Evolutionary conservation across 2,797 vertebrate genomes (phyloP).

Genomic region (Enteromius mattozi): DNA sequence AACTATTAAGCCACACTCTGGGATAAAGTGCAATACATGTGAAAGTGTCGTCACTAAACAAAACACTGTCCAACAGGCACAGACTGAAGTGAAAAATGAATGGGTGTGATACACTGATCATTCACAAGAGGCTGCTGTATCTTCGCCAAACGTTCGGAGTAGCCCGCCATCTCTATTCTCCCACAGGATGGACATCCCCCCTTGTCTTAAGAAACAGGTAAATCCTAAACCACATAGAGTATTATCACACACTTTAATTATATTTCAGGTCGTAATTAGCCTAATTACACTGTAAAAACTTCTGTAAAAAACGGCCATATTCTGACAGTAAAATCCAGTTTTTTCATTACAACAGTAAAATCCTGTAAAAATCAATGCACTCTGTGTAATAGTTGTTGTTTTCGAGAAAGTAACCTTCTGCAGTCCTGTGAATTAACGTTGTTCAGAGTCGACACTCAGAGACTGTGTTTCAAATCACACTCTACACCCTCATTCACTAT

Average conservation of each 20-base stretch:
- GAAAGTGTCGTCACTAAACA: conserved; percentile 12
- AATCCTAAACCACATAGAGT: background rate
- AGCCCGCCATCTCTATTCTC: conserved; percentile 36
- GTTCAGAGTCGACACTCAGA: too few species aligned
- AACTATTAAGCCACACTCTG: conserved; percentile 19
- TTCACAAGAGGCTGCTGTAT: conserved; percentile 52
- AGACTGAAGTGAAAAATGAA: conserved; percentile 27
- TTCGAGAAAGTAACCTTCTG: too few species aligned
- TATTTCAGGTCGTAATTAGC: background rate
- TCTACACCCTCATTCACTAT: too few species aligned
- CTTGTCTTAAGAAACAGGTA: conserved; percentile 30
- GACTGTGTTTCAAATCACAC: too few species aligned
- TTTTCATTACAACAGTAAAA: too few species aligned
- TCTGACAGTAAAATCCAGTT: too few species aligned
- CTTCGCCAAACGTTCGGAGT: conserved; percentile 39
- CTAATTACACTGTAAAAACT: background rate
- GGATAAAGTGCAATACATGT: conserved; percentile 47
- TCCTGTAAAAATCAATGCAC: too few species aligned
- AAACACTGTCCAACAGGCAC: conserved; percentile 17
- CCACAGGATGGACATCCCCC: background rate
- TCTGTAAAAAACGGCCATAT: too few species aligned
- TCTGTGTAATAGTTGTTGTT: too few species aligned
- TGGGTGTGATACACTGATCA: conserved; percentile 36
- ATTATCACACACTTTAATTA: too few species aligned
- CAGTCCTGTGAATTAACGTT: too few species aligned